phyloP scores from a whole-genome alignment of 2,113 vertebrate genomes.

The Silurus meridionalis region DNA sequence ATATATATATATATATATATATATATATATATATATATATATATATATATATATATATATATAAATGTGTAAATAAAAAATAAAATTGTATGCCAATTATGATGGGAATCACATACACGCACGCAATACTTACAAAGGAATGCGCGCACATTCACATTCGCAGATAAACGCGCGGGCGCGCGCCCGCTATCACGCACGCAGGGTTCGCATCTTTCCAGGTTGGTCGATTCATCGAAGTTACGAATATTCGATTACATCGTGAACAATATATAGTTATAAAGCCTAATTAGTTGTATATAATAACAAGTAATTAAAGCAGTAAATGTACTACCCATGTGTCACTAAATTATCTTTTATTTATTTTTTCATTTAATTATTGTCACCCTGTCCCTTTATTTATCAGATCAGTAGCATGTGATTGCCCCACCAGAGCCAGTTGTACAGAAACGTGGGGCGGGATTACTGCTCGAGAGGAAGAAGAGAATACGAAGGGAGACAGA shows the following conservation, averaged over 20 bases:
- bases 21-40: no score
- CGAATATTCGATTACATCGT: not conserved
- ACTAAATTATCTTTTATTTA: no score
- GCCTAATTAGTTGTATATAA: not conserved
- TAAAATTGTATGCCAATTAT: no score
- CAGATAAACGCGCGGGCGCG: no score
- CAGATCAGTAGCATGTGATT: constrained; percentile 1
- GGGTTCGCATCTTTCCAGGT: not conserved
- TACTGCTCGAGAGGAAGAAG: not conserved
- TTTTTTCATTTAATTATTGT: not conserved
- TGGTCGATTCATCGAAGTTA: not conserved
- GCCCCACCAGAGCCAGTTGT: not conserved
- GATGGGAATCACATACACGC: no score
- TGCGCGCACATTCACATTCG: no score
- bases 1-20: no score
- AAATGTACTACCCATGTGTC: not conserved
- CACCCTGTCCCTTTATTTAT: not conserved
- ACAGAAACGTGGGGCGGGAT: constrained; percentile 6
- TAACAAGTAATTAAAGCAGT: not conserved
- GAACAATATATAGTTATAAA: no score
- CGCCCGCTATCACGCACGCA: not conserved
- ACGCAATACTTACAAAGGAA: no score
- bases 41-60: no score
- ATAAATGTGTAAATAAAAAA: no score
- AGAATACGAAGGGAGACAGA: not conserved